phyloP scores from a whole-genome alignment of 2,888 invertebrate genomes.

The Geophilus truncorum region DNA sequence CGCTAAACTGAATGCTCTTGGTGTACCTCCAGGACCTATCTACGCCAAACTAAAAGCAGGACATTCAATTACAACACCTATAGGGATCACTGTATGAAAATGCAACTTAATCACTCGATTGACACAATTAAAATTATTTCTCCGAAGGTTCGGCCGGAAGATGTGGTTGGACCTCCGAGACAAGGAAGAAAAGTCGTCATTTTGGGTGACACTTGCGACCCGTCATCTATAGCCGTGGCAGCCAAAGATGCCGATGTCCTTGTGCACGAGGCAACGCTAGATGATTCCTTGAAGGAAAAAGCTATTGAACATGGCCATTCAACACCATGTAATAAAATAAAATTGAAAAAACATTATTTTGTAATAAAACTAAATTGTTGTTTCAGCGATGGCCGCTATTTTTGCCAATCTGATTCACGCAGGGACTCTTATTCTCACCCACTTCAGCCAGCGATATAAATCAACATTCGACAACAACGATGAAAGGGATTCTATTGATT shows the following conservation, averaged over 20 bases:
- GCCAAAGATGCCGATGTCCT: conserved; percentile 47
- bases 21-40: conserved; percentile 47
- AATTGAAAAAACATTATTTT: too few relatives aligned
- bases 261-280: conserved; percentile 51
- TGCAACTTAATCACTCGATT: not conserved
- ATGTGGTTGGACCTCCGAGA: conserved; percentile 45
- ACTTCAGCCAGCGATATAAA: conserved; percentile 49
- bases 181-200: conserved; percentile 48
- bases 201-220: conserved; percentile 49
- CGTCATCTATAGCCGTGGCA: conserved; percentile 44
- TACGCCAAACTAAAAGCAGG: conserved; percentile 48
- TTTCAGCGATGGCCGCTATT: conserved; percentile 47
- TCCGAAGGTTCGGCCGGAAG: conserved; percentile 41
- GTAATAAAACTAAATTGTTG: too few relatives aligned
- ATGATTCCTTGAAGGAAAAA: conserved; percentile 45
- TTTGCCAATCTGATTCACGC: conserved; percentile 46
- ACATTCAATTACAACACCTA: conserved; percentile 43
- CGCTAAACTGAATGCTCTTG: conserved; percentile 43
- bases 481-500: not conserved
- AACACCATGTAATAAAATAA: conserved; percentile 47
- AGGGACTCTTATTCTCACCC: conserved; percentile 47
- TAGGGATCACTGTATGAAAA: conserved; percentile 43
- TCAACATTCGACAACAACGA: not conserved
- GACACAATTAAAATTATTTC: not conserved
- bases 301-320: conserved; percentile 50